A percentile compares a stretch with the other conserved stretches of the same genome.
Evolutionary conservation across 2,888 invertebrate genomes (phyloP).

Genomic region (Altica lythri): DNA sequence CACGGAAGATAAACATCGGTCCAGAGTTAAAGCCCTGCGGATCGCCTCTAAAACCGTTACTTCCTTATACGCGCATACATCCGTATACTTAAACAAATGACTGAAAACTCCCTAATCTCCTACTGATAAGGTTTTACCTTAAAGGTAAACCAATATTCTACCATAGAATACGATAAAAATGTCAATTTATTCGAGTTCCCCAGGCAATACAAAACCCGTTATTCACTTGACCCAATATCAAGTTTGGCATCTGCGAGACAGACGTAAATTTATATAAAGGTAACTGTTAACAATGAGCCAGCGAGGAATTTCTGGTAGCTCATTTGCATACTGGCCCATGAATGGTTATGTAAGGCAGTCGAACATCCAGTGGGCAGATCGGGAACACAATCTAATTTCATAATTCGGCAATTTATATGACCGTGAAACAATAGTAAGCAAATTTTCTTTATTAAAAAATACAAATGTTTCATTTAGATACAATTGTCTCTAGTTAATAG

Average conservation of each 20-base stretch:
- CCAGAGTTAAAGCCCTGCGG: constrained; percentile 1
- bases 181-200: constrained; percentile 6
- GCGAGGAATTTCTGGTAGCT: constrained; percentile 16
- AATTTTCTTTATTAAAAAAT: no score
- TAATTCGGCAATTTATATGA: no score
- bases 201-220: constrained; percentile 24
- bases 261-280: constrained; percentile 6
- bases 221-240: constrained; percentile 36
- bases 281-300: constrained; percentile 20
- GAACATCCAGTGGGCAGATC: constrained; percentile 18
- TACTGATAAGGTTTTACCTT: constrained; percentile 14
- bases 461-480: no score
- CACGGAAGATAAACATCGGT: constrained; percentile 5
- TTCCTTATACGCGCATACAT: constrained; percentile 4
- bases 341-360: constrained; percentile 29
- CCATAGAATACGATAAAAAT: constrained; percentile 2
- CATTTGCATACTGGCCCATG: constrained; percentile 27
- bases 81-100: constrained; percentile 13
- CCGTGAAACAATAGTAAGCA: no score
- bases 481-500: no score
- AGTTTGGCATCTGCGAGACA: constrained; percentile 14
- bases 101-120: constrained; percentile 16
- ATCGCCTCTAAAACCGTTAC: constrained; percentile 10
- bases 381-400: not conserved
- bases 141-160: constrained; percentile 13